Base-by-base conservation (phyloP, 1,140 invertebrate genomes). In the Goniozus legneri region DNA sequence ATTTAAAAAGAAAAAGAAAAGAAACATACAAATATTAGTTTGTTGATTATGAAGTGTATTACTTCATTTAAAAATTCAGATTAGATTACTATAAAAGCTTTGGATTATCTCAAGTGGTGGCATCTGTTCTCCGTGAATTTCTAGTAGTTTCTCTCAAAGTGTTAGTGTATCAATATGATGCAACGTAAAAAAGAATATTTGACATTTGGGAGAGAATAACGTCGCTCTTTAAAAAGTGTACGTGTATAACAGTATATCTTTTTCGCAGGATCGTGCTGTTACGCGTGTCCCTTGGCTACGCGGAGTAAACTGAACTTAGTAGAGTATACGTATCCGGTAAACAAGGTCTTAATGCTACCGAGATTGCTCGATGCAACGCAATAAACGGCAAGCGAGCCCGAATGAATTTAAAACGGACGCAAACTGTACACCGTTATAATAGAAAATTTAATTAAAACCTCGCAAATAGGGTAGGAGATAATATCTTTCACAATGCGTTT, bases 31-130 rank as follows among this genome's bases (percentile, higher is more conserved):
- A n/a, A n/a, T n/a, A n/a, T n/a, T n/a, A n/a, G n/a, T n/a, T n/a
- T 66, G 65, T 73, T 60, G 60, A 67, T 66, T 63, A 57, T 64
- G 65, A 61, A 62, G 70, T 62, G 53, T 63, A 69, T 69, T 62
- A 39, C 57, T n/a, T 62, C 67, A 67, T 73, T 71, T 65, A 69
- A 63, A 62, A 60, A 72, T 64, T 47, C 58, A 56, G 69, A 75
- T 75, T 73, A 73, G 71, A 73, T 73, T 73, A 60, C 30, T 46
- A 52, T 72, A 72, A 75, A 75, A 73, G 65, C 56, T 57, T 60
- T 37, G 56, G 50, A 60, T 69, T 67, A 73, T 73, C 63, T 73
- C 47, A 52, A 72, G 68, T 71, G 63, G 47, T 33, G 57, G 67
- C 72, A 73, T 75, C 67, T 73, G 71, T 27, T 27, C 24, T 27